Percentiles rank a stretch among this genome's conserved stretches.
Conservation (phyloP, 1,140 invertebrate species). For the Paraescarpia echinospica region DNA sequence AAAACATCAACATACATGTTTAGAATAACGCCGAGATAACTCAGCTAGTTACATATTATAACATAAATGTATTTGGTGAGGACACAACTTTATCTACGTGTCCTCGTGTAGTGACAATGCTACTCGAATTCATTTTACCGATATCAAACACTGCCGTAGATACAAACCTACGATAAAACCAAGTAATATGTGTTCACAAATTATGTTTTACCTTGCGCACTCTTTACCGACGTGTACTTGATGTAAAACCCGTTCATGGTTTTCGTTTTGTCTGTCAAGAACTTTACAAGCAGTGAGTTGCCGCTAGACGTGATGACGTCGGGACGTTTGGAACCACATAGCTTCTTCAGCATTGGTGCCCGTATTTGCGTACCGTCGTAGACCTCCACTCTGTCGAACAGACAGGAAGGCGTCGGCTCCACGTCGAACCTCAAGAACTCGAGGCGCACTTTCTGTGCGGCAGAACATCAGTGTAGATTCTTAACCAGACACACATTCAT, state of each 20-base stretch:
- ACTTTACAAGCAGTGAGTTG: background rate
- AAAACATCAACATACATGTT: no score
- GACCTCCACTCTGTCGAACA: background rate
- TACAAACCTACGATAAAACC: no score
- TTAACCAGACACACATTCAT: no score
- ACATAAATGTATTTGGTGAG: no score
- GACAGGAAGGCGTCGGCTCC: background rate
- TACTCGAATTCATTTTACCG: no score
- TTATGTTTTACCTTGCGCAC: no score
- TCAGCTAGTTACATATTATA: no score
- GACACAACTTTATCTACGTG: no score
- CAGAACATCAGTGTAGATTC: background rate
- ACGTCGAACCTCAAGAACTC: background rate
- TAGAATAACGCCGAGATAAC: no score
- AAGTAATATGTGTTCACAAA: no score
- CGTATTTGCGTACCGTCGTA: background rate
- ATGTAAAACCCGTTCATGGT: background rate
- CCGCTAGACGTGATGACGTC: background rate
- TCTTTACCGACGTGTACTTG: background rate
- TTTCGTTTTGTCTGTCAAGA: background rate
- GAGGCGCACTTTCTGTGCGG: background rate
- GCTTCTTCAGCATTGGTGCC: background rate
- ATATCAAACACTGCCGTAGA: no score
- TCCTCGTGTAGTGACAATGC: no score
- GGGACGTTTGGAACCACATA: background rate